A percentile compares a stretch with the other conserved stretches of the same genome.
Conservation (phyloP, 2,888 invertebrate genomes). For the Prosopocoilus inquinatus region DNA sequence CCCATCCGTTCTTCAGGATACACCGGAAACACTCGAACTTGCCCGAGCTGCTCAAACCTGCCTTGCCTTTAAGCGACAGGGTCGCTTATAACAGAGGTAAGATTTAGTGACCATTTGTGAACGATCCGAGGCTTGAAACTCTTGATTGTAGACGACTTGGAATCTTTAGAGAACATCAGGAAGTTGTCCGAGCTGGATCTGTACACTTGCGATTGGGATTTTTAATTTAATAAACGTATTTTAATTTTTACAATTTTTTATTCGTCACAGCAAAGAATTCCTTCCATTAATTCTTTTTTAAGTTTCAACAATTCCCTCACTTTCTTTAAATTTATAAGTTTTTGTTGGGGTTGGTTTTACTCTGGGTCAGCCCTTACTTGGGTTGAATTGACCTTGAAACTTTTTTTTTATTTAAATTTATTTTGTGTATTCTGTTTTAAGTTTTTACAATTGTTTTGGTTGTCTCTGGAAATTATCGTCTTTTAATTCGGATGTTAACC, state of each 20-base stretch:
- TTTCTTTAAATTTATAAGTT: too few species aligned
- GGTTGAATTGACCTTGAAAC: too few species aligned
- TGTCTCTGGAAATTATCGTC: too few species aligned
- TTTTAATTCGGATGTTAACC: too few species aligned
- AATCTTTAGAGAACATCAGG: slow-evolving; percentile 59
- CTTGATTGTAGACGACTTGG: slow-evolving; percentile 59
- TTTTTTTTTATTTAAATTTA: too few species aligned
- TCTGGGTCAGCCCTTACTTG: too few species aligned
- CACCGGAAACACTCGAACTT: slow-evolving; percentile 61
- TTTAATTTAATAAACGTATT: slow-evolving; percentile 37
- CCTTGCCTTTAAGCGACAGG: slow-evolving; percentile 64
- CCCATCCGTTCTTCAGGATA: slow-evolving; percentile 76
- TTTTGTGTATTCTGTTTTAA: too few species aligned
- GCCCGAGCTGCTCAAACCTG: slow-evolving; percentile 65
- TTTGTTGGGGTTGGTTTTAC: too few species aligned
- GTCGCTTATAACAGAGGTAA: slow-evolving; percentile 55
- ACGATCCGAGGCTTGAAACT: background rate
- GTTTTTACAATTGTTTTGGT: too few species aligned
- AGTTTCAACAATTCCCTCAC: too few species aligned
- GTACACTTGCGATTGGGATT: slow-evolving; percentile 67
- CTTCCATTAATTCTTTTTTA: too few species aligned
- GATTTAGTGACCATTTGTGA: slow-evolving; percentile 26
- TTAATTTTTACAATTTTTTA: background rate
- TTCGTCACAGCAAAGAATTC: too few species aligned
- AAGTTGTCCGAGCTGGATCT: slow-evolving; percentile 62